phyloP scores from a whole-genome alignment of 1,140 invertebrate species.

The Cecropterus lyciades region DNA sequence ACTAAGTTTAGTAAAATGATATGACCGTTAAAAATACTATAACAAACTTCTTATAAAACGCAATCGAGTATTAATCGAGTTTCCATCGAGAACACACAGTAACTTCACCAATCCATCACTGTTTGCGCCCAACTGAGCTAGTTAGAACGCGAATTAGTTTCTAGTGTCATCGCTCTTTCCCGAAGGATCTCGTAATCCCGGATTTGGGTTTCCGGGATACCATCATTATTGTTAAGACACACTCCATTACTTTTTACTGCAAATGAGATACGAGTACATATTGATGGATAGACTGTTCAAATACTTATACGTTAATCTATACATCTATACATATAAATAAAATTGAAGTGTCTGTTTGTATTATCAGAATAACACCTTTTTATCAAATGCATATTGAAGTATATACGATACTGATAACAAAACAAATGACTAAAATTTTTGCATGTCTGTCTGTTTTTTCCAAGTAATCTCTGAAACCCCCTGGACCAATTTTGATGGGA shows the following conservation, averaged over 20 bases:
- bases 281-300: neutral
- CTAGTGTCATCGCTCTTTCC: conserved; percentile 27
- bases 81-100: conserved; percentile 11
- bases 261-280: conserved; percentile 15
- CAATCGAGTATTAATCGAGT: neutral
- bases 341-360: too few species aligned
- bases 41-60: neutral
- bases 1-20: too few species aligned
- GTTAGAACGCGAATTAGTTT: conserved; percentile 30
- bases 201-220: conserved; percentile 27
- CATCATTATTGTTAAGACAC: conserved; percentile 30
- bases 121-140: conserved; percentile 4
- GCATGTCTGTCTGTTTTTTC: too few species aligned
- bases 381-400: too few species aligned
- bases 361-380: too few species aligned
- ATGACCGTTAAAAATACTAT: too few species aligned
- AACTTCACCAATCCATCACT: conserved; percentile 14
- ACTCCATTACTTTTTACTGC: conserved; percentile 35
- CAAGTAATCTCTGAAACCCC: too few species aligned
- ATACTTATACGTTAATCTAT: too few species aligned
- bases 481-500: too few species aligned
- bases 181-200: conserved; percentile 27
- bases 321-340: too few species aligned
- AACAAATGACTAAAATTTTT: too few species aligned
- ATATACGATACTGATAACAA: too few species aligned